Evolutionary conservation across 2,888 invertebrate genomes (phyloP).

Genomic region (Hemaris fuciformis): DNA sequence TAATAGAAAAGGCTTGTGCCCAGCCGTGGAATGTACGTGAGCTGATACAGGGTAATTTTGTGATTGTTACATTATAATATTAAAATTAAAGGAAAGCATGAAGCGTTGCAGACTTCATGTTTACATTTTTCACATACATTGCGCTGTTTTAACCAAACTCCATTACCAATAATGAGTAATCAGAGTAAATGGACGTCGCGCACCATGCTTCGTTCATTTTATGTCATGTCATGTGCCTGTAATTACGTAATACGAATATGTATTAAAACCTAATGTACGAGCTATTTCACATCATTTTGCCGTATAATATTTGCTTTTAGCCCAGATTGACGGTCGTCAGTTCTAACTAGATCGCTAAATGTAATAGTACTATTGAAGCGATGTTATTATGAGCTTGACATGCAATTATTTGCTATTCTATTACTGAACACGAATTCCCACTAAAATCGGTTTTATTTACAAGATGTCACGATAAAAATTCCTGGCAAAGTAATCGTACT

Average conservation of each 20-base stretch:
- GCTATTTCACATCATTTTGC: neutral
- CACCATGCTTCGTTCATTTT: conserved; percentile 35
- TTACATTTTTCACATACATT: neutral
- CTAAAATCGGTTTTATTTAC: too few species aligned
- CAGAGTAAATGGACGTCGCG: conserved; percentile 52
- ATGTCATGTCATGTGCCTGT: conserved; percentile 41
- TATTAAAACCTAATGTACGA: conserved; percentile 19
- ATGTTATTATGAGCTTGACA: too few species aligned
- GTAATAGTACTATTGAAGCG: too few species aligned
- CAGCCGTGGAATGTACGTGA: too few species aligned
- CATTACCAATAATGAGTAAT: conserved; percentile 60
- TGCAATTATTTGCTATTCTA: too few species aligned
- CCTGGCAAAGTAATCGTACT: too few species aligned
- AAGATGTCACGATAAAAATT: too few species aligned
- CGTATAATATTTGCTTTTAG: conserved; percentile 20
- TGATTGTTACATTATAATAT: too few species aligned
- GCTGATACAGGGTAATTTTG: too few species aligned
- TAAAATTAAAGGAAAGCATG: neutral
- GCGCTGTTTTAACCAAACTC: conserved; percentile 19
- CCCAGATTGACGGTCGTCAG: neutral
- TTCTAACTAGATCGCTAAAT: too few species aligned
- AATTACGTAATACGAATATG: conserved; percentile 31
- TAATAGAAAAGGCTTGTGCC: too few species aligned
- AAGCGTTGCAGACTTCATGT: neutral
- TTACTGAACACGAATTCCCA: too few species aligned